Conservation (phyloP, 2,888 invertebrate genomes). For the Sussaba pulchella region DNA sequence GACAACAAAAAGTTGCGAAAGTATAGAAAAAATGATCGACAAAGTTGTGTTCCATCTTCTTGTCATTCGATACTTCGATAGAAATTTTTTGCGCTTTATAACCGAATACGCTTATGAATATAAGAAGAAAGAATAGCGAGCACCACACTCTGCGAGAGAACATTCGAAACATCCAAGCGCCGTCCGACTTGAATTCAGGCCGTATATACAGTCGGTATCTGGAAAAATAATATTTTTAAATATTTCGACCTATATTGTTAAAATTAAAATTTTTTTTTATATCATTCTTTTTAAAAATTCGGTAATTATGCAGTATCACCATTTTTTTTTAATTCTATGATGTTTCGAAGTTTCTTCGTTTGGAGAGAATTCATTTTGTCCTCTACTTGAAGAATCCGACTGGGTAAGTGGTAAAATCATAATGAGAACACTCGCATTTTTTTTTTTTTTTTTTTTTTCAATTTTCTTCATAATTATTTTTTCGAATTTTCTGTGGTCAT, state of each 20-base stretch:
- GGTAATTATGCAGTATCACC: too few relatives aligned
- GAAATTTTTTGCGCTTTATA: constrained; percentile 42
- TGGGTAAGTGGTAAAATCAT: too few relatives aligned
- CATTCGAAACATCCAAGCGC: constrained; percentile 51
- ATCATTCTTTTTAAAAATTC: not conserved
- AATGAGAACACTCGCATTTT: too few relatives aligned
- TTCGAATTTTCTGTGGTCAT: too few relatives aligned
- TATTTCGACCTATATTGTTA: not conserved
- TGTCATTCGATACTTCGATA: constrained; percentile 21
- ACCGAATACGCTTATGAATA: constrained; percentile 49
- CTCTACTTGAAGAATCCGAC: too few relatives aligned
- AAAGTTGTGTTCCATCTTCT: constrained; percentile 18
- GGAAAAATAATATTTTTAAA: not conserved
- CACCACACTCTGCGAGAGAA: constrained; percentile 44
- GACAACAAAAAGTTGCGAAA: constrained; percentile 65
- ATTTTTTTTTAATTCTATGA: too few relatives aligned
- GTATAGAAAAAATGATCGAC: constrained; percentile 71
- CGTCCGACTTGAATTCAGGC: constrained; percentile 34
- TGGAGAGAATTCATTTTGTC: too few relatives aligned
- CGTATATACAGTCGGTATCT: constrained; percentile 44
- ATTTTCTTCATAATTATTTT: too few relatives aligned
- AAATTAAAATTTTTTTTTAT: not conserved
- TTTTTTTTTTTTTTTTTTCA: too few relatives aligned
- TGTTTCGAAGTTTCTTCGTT: too few relatives aligned
- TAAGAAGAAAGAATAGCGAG: constrained; percentile 21